A percentile compares a stretch with the other conserved stretches of the same genome.
Conservation (phyloP, 2,113 vertebrate species). For the Azemiops feae region DNA sequence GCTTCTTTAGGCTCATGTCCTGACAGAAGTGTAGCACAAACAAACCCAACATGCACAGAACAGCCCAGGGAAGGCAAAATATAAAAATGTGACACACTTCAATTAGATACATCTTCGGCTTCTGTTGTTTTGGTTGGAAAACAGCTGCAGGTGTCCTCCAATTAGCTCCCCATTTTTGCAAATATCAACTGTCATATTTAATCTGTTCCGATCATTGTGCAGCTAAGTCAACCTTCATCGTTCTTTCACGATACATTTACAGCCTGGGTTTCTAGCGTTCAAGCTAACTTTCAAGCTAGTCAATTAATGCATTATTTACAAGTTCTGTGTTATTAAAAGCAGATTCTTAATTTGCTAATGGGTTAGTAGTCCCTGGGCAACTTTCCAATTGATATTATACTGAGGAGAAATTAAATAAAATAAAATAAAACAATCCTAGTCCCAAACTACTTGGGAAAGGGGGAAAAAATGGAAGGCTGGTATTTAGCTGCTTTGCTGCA, state of each 20-base stretch:
- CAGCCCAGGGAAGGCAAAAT: conserved; percentile 59
- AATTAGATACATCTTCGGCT: conserved; percentile 79
- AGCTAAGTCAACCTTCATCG: conserved; percentile 70
- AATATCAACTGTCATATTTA: conserved; percentile 85
- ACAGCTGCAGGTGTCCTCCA: conserved; percentile 82
- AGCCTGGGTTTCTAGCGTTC: conserved; percentile 78
- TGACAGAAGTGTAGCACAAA: conserved; percentile 45
- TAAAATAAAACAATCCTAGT: conserved; percentile 51
- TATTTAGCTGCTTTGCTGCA: conserved; percentile 58
- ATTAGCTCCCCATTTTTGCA: conserved; percentile 82
- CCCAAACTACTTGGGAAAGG: conserved; percentile 66
- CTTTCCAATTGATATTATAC: conserved; percentile 86
- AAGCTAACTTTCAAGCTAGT: conserved; percentile 87
- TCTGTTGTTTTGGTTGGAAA: conserved; percentile 82
- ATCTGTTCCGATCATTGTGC: conserved; percentile 76
- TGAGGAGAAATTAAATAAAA: conserved; percentile 75
- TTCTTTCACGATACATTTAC: conserved; percentile 81
- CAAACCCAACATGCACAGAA: conserved; percentile 33
- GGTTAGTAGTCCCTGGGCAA: conserved; percentile 89
- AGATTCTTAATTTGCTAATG: conserved; percentile 98
- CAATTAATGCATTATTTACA: conserved; percentile 98
- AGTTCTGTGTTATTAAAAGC: conserved; percentile 96
- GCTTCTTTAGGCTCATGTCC: conserved; percentile 50
- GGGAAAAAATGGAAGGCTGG: conserved; percentile 60
- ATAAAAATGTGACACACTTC: conserved; percentile 66